Evolutionary conservation across 2,113 vertebrate genomes (phyloP).

Genomic region (Ia io): DNA sequence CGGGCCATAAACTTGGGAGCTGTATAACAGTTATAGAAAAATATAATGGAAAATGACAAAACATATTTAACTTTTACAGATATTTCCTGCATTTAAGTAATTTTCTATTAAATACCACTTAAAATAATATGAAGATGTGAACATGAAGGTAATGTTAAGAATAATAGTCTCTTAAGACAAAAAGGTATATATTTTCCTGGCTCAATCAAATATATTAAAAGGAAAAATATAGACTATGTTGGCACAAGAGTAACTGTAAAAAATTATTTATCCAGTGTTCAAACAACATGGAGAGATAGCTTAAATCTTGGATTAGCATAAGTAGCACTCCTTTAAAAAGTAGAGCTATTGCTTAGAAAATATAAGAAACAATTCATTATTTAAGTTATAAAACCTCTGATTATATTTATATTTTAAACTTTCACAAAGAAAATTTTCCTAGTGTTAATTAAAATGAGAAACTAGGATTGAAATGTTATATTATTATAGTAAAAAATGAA

Average conservation of each 20-base stretch:
- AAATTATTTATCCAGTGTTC: not conserved
- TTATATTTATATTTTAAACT: constrained; percentile 52
- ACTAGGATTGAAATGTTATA: constrained; percentile 17
- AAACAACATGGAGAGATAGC: not conserved
- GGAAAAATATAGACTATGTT: not conserved
- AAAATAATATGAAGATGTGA: not conserved
- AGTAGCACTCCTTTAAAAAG: not conserved
- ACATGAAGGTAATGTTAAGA: not conserved
- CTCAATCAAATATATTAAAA: not conserved
- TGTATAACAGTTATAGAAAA: not conserved
- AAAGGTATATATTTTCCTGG: not conserved
- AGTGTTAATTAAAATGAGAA: constrained; percentile 50
- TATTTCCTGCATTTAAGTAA: not conserved
- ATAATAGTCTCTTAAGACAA: not conserved
- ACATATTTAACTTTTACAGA: not conserved
- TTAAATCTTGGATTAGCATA: constrained; percentile 19
- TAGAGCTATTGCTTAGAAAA: not conserved
- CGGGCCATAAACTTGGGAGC: not conserved
- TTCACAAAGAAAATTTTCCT: constrained; percentile 29
- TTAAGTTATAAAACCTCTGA: constrained; percentile 9
- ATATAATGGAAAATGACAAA: not conserved
- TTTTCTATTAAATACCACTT: constrained; percentile 14
- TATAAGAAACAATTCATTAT: not conserved
- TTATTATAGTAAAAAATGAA: constrained; percentile 40
- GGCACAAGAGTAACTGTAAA: not conserved